These are phyloP conservation scores for Coenobita brevimanus DNA, from an alignment of 1,140 invertebrate genomes.

Conservation along the genomic window DNA sequence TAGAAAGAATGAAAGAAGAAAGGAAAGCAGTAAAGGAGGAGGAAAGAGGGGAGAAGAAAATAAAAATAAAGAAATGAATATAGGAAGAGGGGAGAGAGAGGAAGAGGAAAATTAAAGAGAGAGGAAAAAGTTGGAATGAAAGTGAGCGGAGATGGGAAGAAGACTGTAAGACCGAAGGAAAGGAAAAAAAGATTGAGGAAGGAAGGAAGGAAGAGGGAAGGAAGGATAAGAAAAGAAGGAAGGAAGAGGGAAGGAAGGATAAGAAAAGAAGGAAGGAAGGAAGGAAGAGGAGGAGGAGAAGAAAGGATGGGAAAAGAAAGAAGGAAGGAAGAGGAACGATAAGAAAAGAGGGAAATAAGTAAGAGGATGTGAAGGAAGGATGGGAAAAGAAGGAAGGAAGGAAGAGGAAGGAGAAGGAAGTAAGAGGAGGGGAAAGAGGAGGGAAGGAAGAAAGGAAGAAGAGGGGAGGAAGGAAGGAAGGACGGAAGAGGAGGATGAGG, in stretches of 20 bases:
- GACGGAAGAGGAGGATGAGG: background rate
- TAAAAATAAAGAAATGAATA: background rate
- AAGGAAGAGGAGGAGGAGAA: background rate
- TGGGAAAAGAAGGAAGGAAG: background rate
- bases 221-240: background rate
- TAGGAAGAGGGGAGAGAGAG: no score
- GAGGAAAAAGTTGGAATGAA: background rate
- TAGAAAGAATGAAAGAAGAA: no score
- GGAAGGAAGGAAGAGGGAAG: background rate
- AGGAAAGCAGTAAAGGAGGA: background rate
- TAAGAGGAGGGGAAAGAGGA: background rate
- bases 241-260: no score
- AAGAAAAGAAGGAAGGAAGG: background rate
- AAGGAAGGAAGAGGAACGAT: no score
- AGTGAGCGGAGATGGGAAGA: no score
- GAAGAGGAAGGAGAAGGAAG: background rate
- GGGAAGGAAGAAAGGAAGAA: background rate
- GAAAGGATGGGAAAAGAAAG: no score
- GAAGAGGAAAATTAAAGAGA: background rate
- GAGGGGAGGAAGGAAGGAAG: background rate
- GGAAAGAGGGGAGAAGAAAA: background rate
- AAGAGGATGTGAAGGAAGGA: background rate
- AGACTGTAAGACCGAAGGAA: no score
- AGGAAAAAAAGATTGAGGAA: no score
- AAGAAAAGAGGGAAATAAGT: no score